Evolutionary conservation across 2,888 invertebrate species (phyloP).

Genomic region (Bombylius discolor): DNA sequence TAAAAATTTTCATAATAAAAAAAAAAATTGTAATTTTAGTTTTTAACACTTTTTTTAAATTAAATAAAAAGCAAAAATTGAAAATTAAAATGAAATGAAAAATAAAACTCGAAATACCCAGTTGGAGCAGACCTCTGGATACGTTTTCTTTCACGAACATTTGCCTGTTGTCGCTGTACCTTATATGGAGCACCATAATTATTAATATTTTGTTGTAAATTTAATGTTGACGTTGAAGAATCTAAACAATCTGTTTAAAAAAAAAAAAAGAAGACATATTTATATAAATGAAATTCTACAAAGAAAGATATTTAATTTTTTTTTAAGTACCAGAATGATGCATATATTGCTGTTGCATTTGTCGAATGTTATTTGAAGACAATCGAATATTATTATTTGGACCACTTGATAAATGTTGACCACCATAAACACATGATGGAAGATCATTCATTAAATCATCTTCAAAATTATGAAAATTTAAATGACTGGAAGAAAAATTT

Average conservation of each 20-base stretch:
- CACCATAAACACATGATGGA: slow-evolving; percentile 68
- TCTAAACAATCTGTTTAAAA: slow-evolving; percentile 13
- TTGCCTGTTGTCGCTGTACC: slow-evolving; percentile 84
- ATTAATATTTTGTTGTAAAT: slow-evolving; percentile 18
- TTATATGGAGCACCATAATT: slow-evolving; percentile 43
- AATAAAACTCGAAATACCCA: slow-evolving; percentile 40
- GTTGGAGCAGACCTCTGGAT: slow-evolving; percentile 95
- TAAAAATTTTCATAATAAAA: slow-evolving; percentile 40
- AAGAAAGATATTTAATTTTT: not conserved
- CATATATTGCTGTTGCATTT: slow-evolving; percentile 36
- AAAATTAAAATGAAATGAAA: no score
- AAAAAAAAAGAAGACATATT: not conserved
- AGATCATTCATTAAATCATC: slow-evolving; percentile 54
- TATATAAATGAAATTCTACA: not conserved
- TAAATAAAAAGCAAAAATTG: not conserved
- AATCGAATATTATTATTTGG: slow-evolving; percentile 23
- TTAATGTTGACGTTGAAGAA: slow-evolving; percentile 23
- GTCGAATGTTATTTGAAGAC: slow-evolving; percentile 29
- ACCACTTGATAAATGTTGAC: slow-evolving; percentile 36
- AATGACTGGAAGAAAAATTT: slow-evolving; percentile 22
- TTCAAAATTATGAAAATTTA: slow-evolving; percentile 34
- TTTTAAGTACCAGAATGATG: slow-evolving; percentile 28
- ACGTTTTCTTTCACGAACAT: slow-evolving; percentile 91
- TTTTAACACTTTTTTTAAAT: not conserved
- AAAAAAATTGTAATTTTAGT: slow-evolving; percentile 2